A percentile compares a stretch with the other conserved stretches of the same genome.
Evolutionary conservation across 1,140 invertebrate genomes (phyloP).

Genomic region (Drosophila triauraria): DNA sequence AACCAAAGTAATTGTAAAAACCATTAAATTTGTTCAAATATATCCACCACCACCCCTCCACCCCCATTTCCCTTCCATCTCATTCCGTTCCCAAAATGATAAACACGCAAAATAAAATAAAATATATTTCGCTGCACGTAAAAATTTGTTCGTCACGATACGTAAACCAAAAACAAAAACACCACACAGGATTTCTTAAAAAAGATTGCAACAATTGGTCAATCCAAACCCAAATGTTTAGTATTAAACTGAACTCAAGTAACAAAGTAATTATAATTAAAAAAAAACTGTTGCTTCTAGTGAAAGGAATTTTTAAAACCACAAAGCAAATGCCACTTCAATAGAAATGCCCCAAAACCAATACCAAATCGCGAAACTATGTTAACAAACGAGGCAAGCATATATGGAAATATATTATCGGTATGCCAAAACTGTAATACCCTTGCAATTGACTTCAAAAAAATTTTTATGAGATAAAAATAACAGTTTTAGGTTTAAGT

Average conservation of each 20-base stretch:
- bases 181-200: constrained; percentile 59
- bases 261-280: constrained; percentile 43
- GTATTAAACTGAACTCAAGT: constrained; percentile 60
- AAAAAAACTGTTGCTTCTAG: constrained; percentile 69
- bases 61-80: background rate
- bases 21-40: constrained; percentile 58
- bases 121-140: constrained; percentile 68
- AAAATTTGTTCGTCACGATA: constrained; percentile 59
- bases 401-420: constrained; percentile 24
- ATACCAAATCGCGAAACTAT: constrained; percentile 35
- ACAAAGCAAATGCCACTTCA: constrained; percentile 29
- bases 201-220: constrained; percentile 53
- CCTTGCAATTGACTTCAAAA: constrained; percentile 28
- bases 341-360: constrained; percentile 13
- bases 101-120: constrained; percentile 17
- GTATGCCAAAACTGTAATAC: constrained; percentile 36
- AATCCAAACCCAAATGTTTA: constrained; percentile 53
- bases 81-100: constrained; percentile 11
- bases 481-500: no score
- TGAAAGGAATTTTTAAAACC: constrained; percentile 69
- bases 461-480: background rate
- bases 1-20: constrained; percentile 59
- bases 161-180: constrained; percentile 32
- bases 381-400: constrained; percentile 37
- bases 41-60: background rate